Evolutionary conservation across 2,888 invertebrate genomes (phyloP).

Genomic region (Ariolimax columbianus): DNA sequence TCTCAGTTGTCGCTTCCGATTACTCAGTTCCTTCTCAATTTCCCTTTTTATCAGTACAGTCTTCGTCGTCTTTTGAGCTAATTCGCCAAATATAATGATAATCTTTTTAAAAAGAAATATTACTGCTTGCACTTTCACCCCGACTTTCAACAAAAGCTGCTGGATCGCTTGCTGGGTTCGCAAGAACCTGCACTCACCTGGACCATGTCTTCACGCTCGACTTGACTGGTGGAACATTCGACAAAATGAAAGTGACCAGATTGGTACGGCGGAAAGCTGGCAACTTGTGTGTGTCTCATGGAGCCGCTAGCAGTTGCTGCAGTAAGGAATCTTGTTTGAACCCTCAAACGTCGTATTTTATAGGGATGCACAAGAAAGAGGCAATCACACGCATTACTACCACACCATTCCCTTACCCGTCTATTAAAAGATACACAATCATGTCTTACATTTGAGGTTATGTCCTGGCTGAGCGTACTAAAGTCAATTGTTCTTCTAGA

Average conservation of each 20-base stretch:
- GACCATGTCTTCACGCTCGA: conserved; percentile 11
- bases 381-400: no score
- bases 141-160: neutral
- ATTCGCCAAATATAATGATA: conserved; percentile 18
- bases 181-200: neutral
- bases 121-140: neutral
- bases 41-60: neutral
- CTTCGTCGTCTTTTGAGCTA: conserved; percentile 2
- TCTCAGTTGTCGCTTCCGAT: conserved; percentile 12
- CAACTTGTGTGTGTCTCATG: conserved; percentile 10
- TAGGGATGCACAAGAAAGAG: no score
- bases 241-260: conserved; percentile 29
- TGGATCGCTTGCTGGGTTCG: conserved; percentile 1
- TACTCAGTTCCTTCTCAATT: neutral
- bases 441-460: no score
- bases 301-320: neutral
- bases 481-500: no score
- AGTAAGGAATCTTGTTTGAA: neutral
- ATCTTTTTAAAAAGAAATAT: neutral
- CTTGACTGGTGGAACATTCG: neutral
- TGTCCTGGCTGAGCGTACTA: no score
- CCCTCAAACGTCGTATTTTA: no score
- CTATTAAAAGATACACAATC: no score
- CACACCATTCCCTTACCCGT: no score
- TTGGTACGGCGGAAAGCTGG: neutral